Conservation (phyloP, 2,888 invertebrate genomes). For the Nineta flava region DNA sequence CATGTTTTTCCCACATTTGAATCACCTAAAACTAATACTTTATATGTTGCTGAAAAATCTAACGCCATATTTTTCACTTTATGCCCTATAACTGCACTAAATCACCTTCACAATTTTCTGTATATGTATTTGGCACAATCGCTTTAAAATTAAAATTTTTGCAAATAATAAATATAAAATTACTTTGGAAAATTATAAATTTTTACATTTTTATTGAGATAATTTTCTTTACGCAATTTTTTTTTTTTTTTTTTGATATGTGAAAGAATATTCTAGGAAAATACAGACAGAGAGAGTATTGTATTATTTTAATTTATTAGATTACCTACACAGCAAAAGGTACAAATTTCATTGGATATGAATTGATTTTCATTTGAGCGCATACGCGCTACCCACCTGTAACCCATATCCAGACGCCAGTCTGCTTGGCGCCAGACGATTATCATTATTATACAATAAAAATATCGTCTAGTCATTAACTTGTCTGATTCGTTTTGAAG, state of each 20-base stretch:
- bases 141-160: too few species aligned
- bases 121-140: too few species aligned
- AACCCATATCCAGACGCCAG: slow-evolving; percentile 5
- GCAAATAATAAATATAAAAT: too few species aligned
- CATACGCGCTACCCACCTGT: slow-evolving; percentile 11
- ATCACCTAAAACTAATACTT: slow-evolving; percentile 72
- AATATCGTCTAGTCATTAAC: too few species aligned
- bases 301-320: neutral
- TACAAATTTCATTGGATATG: neutral
- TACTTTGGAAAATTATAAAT: neutral
- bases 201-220: neutral
- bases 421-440: slow-evolving; percentile 4
- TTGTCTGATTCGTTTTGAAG: too few species aligned
- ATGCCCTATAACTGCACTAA: neutral
- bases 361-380: slow-evolving; percentile 10
- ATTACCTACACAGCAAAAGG: neutral
- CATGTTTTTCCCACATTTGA: slow-evolving; percentile 84
- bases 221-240: neutral
- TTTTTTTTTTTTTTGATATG: neutral
- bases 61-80: slow-evolving; percentile 47
- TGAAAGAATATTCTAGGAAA: too few species aligned
- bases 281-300: too few species aligned
- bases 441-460: neutral
- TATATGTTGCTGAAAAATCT: slow-evolving; percentile 76
- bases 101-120: neutral